These are phyloP conservation scores for Bimastos eiseni DNA, from an alignment of 2,888 invertebrate genomes.

Conservation along the genomic window DNA sequence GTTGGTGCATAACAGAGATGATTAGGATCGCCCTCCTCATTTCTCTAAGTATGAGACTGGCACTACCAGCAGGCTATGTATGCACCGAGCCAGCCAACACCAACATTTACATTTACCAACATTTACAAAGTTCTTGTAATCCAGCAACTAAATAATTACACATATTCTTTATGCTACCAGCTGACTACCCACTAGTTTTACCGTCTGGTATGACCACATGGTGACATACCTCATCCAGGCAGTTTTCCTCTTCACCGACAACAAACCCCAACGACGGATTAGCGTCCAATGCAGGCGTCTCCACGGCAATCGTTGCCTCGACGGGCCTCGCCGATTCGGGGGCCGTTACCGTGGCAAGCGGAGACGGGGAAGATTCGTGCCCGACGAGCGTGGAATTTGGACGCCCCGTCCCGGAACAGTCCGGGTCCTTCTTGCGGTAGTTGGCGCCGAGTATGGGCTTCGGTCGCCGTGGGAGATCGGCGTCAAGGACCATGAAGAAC, in stretches of 20 bases:
- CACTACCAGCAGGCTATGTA: too few relatives aligned
- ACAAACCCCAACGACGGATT: conserved; percentile 64
- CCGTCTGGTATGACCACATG: neutral
- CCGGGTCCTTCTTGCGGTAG: neutral
- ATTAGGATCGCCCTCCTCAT: too few relatives aligned
- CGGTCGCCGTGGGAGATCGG: conserved; percentile 3
- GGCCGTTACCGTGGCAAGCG: neutral
- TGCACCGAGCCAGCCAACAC: too few relatives aligned
- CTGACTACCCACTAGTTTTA: neutral
- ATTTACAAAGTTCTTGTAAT: too few relatives aligned
- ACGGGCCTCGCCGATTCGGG: neutral
- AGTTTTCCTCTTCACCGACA: conserved; percentile 69
- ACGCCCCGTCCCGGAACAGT: too few relatives aligned
- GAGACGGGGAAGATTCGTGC: neutral
- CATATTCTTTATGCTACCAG: too few relatives aligned
- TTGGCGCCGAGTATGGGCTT: neutral
- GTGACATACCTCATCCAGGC: neutral
- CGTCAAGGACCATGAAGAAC: conserved; percentile 27
- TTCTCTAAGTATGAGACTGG: too few relatives aligned
- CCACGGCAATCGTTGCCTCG: neutral
- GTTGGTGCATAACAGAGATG: too few relatives aligned
- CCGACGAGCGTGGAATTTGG: neutral
- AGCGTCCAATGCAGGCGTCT: conserved; percentile 30
- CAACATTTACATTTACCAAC: too few relatives aligned
- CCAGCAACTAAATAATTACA: too few relatives aligned